These are phyloP conservation scores for Eulimnadia texana DNA, from an alignment of 1,140 invertebrate genomes.

Conservation along the genomic window DNA sequence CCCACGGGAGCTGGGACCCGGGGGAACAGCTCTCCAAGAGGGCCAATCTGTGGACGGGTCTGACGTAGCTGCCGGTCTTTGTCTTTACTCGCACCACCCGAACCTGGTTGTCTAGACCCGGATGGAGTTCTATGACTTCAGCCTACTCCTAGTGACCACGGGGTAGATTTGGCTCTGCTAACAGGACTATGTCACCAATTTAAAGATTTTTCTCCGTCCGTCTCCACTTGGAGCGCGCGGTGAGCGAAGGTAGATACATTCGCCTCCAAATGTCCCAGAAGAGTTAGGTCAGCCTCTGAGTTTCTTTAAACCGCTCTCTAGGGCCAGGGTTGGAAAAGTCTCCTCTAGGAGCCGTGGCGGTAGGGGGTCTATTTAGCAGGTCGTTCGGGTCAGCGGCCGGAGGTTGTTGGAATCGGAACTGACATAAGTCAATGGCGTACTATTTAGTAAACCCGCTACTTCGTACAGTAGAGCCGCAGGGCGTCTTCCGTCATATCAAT, in stretches of 20 bases:
- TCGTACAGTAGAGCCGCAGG: slow-evolving; percentile 22
- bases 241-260: slow-evolving; percentile 19
- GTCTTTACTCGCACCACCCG: slow-evolving; percentile 6
- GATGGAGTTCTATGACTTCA: neutral
- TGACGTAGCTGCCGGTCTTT: neutral
- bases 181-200: slow-evolving; percentile 9
- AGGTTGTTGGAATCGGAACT: slow-evolving; percentile 24
- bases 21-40: neutral
- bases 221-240: slow-evolving; percentile 14
- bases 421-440: slow-evolving; percentile 21
- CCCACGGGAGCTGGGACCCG: neutral
- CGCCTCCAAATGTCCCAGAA: slow-evolving; percentile 15
- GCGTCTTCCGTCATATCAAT: slow-evolving; percentile 1
- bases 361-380: slow-evolving; percentile 13
- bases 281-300: neutral
- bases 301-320: neutral
- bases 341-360: neutral
- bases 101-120: slow-evolving; percentile 5
- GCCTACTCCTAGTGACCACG: slow-evolving; percentile 15
- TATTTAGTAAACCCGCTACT: slow-evolving; percentile 25
- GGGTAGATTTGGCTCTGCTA: neutral
- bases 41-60: neutral
- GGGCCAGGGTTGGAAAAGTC: neutral
- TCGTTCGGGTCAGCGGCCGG: slow-evolving; percentile 23
- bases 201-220: neutral